phyloP scores from a whole-genome alignment of 2,888 invertebrate species.

The Callosobruchus maculatus region DNA sequence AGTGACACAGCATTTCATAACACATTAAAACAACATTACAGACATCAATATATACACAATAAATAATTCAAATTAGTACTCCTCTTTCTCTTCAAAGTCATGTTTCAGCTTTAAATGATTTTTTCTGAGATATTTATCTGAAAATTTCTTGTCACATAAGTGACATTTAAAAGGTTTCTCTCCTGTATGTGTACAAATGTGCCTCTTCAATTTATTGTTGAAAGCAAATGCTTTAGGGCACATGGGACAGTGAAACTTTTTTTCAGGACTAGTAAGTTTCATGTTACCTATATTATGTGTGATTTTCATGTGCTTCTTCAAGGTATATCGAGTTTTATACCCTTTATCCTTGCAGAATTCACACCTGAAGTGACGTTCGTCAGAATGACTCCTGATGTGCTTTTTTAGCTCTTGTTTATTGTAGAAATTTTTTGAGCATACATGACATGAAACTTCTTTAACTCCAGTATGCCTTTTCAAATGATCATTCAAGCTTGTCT shows the following conservation, averaged over 20 bases:
- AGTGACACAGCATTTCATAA: background rate
- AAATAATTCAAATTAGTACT: background rate
- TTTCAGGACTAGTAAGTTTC: conserved; percentile 39
- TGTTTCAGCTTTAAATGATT: conserved; percentile 33
- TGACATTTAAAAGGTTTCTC: conserved; percentile 33
- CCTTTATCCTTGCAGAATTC: conserved; percentile 28
- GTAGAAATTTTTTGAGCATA: conserved; percentile 44
- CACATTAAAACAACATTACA: background rate
- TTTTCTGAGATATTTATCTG: conserved; percentile 33
- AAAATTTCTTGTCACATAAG: conserved; percentile 31
- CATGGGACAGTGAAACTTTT: conserved; percentile 29
- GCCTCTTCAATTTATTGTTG: conserved; percentile 32
- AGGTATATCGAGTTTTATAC: conserved; percentile 32
- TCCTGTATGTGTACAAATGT: conserved; percentile 33
- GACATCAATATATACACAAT: background rate
- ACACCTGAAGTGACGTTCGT: conserved; percentile 31
- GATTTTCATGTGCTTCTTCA: conserved; percentile 33
- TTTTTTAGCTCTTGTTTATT: conserved; percentile 33
- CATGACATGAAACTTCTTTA: conserved; percentile 35
- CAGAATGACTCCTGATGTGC: conserved; percentile 31
- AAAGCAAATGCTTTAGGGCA: conserved; percentile 33
- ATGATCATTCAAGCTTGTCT: conserved; percentile 31
- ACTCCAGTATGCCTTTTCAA: conserved; percentile 36
- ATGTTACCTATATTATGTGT: conserved; percentile 38
- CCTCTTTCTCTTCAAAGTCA: conserved; percentile 15